Conservation (phyloP, 1,140 invertebrate genomes). For the Scaptomyza pallida region DNA sequence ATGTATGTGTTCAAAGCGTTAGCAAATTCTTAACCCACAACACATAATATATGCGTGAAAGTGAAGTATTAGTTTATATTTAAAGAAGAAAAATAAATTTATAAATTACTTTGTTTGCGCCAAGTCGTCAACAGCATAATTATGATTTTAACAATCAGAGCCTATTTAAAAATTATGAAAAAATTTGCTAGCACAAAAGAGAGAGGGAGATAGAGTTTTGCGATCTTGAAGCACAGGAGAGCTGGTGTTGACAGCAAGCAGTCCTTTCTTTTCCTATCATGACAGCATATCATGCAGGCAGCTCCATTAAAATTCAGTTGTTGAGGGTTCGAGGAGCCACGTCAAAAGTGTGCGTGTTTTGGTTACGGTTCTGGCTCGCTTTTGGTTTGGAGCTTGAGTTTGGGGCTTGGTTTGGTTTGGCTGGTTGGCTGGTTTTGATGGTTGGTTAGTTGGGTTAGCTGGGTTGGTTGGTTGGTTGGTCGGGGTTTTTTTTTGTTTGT, state of each 20-base stretch:
- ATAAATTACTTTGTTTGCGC: neutral
- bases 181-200: neutral
- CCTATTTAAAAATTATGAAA: constrained; percentile 3
- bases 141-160: neutral
- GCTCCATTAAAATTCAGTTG: constrained; percentile 37
- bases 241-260: neutral
- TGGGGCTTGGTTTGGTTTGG: constrained; percentile 28
- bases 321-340: constrained; percentile 25
- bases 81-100: neutral
- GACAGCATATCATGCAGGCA: neutral
- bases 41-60: too few relatives aligned
- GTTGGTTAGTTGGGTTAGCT: constrained; percentile 11
- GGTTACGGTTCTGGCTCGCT: constrained; percentile 14
- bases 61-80: too few relatives aligned
- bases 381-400: constrained; percentile 1
- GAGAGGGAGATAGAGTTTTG: neutral
- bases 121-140: neutral
- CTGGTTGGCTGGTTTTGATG: neutral
- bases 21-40: too few relatives aligned
- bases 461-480: constrained; percentile 39
- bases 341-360: constrained; percentile 42
- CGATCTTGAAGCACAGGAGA: neutral
- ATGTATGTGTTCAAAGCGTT: too few relatives aligned
- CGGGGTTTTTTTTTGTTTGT: constrained; percentile 19
- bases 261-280: neutral